A percentile compares a stretch with the other conserved stretches of the same genome.
These are phyloP conservation scores for Heliconius eleuchia DNA, from an alignment of 1,140 invertebrate genomes.

Conservation along the genomic window DNA sequence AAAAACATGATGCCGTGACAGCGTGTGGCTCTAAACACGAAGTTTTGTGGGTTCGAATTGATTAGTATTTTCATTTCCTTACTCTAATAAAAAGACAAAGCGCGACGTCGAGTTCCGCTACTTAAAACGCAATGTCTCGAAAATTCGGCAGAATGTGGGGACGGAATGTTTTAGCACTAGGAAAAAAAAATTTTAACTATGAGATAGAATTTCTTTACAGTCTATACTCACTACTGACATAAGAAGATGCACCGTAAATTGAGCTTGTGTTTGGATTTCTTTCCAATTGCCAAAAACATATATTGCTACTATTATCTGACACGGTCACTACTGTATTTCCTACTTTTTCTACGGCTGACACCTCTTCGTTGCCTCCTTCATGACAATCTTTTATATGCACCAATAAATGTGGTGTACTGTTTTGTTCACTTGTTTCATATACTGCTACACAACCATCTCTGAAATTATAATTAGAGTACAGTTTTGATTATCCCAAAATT, in stretches of 20 bases:
- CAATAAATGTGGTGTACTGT: conserved; percentile 47
- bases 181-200: background rate
- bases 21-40: too few relatives aligned
- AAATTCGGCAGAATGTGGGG: background rate
- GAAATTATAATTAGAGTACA: conserved; percentile 28
- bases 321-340: conserved; percentile 48
- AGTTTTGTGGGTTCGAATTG: too few relatives aligned
- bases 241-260: background rate
- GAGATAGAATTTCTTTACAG: background rate
- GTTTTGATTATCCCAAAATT: too few relatives aligned
- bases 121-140: too few relatives aligned
- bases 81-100: too few relatives aligned
- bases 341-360: conserved; percentile 62
- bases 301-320: conserved; percentile 46
- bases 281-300: conserved; percentile 50
- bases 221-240: background rate
- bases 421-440: conserved; percentile 45
- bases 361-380: conserved; percentile 57
- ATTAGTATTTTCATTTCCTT: too few relatives aligned
- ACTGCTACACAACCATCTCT: conserved; percentile 64
- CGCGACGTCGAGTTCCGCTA: too few relatives aligned
- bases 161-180: background rate
- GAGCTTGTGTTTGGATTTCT: conserved; percentile 22
- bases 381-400: conserved; percentile 61
- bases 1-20: too few relatives aligned